Evolutionary conservation across 2,113 vertebrate genomes (phyloP).

Genomic region (Podarcis muralis): DNA sequence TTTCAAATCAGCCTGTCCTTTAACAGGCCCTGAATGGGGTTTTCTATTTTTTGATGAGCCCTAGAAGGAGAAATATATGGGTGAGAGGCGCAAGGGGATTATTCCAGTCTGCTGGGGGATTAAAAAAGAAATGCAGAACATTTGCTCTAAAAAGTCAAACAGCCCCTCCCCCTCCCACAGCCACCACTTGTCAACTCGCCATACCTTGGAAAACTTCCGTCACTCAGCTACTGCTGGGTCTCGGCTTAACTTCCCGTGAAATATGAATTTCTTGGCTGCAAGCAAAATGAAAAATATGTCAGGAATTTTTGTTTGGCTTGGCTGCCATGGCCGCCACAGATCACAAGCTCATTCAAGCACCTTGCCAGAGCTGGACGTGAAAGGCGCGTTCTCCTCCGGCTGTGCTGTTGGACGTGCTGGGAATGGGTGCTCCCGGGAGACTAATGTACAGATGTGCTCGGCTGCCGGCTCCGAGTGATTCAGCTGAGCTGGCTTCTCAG

Average conservation of each 20-base stretch:
- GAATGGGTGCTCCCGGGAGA: background rate
- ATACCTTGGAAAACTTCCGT: conserved; percentile 75
- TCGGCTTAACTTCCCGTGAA: conserved; percentile 75
- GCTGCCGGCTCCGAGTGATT: background rate
- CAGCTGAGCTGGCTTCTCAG: background rate
- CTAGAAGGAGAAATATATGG: conserved; percentile 17
- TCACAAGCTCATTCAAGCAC: fast-evolving
- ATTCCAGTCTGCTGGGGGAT: conserved; percentile 4
- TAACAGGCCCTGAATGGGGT: background rate
- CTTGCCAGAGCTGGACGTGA: background rate
- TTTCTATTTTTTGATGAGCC: background rate
- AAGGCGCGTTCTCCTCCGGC: background rate
- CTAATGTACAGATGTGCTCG: background rate
- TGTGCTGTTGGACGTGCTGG: background rate
- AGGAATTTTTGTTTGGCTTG: conserved; percentile 42
- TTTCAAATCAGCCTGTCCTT: conserved; percentile 32
- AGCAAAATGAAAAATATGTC: conserved; percentile 62
- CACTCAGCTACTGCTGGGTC: conserved; percentile 68
- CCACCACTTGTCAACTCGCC: conserved; percentile 67
- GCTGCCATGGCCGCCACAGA: fast-evolving
- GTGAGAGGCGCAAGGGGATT: background rate
- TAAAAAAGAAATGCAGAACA: conserved; percentile 43
- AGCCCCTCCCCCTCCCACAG: background rate
- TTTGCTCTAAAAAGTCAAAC: conserved; percentile 63
- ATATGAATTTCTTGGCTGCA: conserved; percentile 70